Percentiles rank a stretch among this genome's conserved stretches.
Evolutionary conservation across 2,113 vertebrate species (phyloP).

Genomic region (Colius striatus): DNA sequence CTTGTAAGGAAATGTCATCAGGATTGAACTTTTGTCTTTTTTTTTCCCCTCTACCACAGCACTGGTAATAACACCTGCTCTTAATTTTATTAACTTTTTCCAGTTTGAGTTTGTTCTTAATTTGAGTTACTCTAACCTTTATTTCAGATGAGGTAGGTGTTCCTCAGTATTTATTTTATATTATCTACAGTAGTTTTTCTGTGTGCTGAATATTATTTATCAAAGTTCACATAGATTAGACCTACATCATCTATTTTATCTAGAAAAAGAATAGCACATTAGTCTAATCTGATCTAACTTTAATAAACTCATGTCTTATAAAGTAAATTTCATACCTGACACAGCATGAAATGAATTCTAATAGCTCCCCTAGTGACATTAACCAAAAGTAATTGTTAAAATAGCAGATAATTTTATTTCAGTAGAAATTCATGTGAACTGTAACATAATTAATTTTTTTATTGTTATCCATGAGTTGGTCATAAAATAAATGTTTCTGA

Average conservation of each 20-base stretch:
- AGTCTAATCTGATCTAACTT: background rate
- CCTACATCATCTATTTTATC: background rate
- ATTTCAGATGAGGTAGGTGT: background rate
- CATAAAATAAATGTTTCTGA: background rate
- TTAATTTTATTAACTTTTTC: background rate
- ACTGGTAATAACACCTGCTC: rapidly evolving
- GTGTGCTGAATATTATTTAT: background rate
- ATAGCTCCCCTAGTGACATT: background rate
- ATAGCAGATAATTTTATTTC: background rate
- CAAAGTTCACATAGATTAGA: background rate
- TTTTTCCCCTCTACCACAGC: background rate
- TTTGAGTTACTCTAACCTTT: background rate
- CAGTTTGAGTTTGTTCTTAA: background rate
- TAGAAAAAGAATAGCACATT: background rate
- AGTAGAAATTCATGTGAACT: background rate
- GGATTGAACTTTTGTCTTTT: background rate
- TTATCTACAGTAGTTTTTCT: background rate
- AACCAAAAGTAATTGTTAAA: background rate
- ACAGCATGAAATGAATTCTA: conserved; percentile 39
- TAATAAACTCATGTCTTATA: background rate
- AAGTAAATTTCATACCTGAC: background rate
- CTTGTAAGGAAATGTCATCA: background rate
- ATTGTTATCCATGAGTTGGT: background rate
- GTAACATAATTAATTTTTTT: background rate
- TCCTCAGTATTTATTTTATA: background rate